Evolutionary conservation across 1,140 invertebrate species (phyloP).

Genomic region (Papilio helenus): DNA sequence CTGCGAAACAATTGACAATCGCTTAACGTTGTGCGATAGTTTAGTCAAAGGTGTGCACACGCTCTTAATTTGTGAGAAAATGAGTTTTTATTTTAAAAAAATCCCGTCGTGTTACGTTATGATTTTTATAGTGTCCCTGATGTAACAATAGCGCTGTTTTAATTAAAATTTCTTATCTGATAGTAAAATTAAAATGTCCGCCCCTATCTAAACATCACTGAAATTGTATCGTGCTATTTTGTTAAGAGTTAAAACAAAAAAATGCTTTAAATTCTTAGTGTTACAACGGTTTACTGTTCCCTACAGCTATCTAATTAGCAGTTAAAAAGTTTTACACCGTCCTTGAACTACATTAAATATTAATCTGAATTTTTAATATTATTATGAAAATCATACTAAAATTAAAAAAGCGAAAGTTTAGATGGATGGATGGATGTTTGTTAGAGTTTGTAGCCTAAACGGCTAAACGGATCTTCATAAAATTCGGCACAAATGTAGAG

Average conservation of each 20-base stretch:
- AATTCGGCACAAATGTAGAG: no score
- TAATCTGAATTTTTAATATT: neutral
- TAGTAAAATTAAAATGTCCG: conserved; percentile 32
- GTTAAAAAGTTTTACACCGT: conserved; percentile 29
- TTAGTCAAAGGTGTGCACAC: no score
- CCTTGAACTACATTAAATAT: neutral
- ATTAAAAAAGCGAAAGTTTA: no score
- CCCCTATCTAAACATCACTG: conserved; percentile 23
- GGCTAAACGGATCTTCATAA: no score
- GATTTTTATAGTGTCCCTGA: conserved; percentile 1
- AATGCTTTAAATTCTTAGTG: conserved; percentile 21
- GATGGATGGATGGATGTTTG: no score
- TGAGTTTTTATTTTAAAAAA: neutral
- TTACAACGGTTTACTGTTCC: conserved; percentile 20
- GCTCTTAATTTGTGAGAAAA: neutral
- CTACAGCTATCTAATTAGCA: conserved; percentile 35
- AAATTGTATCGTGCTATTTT: conserved; percentile 20
- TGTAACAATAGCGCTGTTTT: conserved; percentile 7
- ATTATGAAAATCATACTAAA: neutral
- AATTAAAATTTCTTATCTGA: conserved; percentile 28
- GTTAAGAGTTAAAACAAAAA: conserved; percentile 21
- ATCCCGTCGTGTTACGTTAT: neutral
- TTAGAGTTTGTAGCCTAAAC: no score
- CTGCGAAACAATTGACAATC: no score
- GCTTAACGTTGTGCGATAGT: no score